Evolutionary conservation across 2,888 invertebrate species (phyloP).

Genomic region (Cosmia trapezina): DNA sequence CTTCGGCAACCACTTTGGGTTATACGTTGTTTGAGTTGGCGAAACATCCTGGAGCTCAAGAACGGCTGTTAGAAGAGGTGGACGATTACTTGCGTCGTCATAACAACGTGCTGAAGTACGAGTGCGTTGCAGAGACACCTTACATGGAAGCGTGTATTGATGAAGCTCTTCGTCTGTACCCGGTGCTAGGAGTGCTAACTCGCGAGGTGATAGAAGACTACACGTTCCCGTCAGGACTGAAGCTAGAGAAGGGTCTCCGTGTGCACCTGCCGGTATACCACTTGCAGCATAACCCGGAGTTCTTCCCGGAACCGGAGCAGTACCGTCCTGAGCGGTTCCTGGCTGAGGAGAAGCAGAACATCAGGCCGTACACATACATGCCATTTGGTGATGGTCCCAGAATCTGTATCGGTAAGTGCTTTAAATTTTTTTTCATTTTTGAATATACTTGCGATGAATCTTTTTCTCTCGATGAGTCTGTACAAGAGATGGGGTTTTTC

Average conservation of each 20-base stretch:
- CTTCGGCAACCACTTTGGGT: constrained; percentile 72
- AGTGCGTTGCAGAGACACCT: constrained; percentile 71
- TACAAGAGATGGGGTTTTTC: neutral
- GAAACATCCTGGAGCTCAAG: constrained; percentile 70
- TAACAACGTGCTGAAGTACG: constrained; percentile 70
- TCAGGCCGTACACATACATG: constrained; percentile 78
- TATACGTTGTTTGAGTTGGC: constrained; percentile 76
- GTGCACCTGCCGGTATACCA: constrained; percentile 80
- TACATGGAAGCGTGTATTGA: constrained; percentile 75
- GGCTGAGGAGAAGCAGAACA: constrained; percentile 69
- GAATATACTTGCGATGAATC: neutral
- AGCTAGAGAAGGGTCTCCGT: constrained; percentile 75
- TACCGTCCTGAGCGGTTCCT: constrained; percentile 80
- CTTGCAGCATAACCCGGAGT: constrained; percentile 75
- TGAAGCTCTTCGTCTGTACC: constrained; percentile 78
- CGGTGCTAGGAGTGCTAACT: constrained; percentile 75
- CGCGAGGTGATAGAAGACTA: constrained; percentile 79
- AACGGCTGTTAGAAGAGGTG: constrained; percentile 70
- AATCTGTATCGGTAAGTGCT: constrained; percentile 80
- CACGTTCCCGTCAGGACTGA: constrained; percentile 74
- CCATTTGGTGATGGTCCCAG: constrained; percentile 84
- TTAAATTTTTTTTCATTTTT: neutral
- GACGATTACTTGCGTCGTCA: constrained; percentile 70
- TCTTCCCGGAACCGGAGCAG: constrained; percentile 78
- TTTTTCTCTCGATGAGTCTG: neutral